These are phyloP conservation scores for Drosophila fulvimacula DNA, from an alignment of 2,888 invertebrate species.

Conservation along the genomic window DNA sequence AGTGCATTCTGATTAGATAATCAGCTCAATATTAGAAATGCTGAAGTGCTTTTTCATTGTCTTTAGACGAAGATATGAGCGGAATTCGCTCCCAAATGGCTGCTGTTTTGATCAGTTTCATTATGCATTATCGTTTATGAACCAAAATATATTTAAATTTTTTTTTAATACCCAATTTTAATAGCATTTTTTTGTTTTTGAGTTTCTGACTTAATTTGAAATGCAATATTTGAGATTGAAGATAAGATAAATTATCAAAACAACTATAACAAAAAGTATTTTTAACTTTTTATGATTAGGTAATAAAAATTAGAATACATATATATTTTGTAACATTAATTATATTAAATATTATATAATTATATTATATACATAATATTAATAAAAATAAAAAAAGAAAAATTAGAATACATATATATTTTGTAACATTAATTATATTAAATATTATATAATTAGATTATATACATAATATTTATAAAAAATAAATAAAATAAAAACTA, in stretches of 20 bases:
- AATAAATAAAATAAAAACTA: no score
- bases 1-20: constrained; percentile 9
- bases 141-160: neutral
- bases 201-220: neutral
- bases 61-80: neutral
- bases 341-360: no score
- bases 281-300: no score
- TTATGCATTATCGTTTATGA: neutral
- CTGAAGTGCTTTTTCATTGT: neutral
- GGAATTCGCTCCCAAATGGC: neutral
- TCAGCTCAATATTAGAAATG: neutral
- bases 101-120: neutral
- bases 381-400: no score
- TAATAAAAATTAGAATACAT: no score
- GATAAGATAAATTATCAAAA: neutral
- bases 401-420: no score
- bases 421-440: no score
- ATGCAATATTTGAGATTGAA: neutral
- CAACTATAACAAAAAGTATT: no score
- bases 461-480: no score
- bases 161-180: neutral
- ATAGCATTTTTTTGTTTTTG: neutral
- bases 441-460: no score
- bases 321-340: no score
- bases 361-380: no score